phyloP scores from a whole-genome alignment of 2,797 vertebrate species.

The Selene dorsalis region DNA sequence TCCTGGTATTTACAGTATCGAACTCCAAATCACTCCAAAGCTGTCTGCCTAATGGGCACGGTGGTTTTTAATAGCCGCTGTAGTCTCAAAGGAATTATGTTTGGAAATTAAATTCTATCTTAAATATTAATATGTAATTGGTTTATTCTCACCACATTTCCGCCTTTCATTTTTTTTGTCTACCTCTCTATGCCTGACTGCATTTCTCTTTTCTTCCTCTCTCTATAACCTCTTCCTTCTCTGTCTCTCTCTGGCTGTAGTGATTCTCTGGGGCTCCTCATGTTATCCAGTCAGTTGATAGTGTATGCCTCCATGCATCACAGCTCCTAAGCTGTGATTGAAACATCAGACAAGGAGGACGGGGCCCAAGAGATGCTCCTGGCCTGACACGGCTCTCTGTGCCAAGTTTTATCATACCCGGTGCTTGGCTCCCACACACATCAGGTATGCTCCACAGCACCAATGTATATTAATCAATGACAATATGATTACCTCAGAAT shows the following conservation, averaged over 20 bases:
- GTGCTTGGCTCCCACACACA: slow-evolving; percentile 72
- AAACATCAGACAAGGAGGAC: slow-evolving; percentile 82
- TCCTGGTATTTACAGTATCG: slow-evolving; percentile 18
- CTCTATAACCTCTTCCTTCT: slow-evolving; percentile 45
- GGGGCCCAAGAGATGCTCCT: slow-evolving; percentile 76
- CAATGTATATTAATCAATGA: slow-evolving; percentile 85
- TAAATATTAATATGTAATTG: slow-evolving; percentile 16
- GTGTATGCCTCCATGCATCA: slow-evolving; percentile 75
- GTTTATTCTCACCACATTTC: slow-evolving; percentile 27
- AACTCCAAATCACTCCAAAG: slow-evolving; percentile 19
- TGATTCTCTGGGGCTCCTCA: slow-evolving; percentile 70
- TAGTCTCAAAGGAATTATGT: slow-evolving; percentile 37
- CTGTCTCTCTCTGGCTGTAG: slow-evolving; percentile 46
- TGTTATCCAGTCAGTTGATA: slow-evolving; percentile 80
- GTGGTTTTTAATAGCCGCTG: background rate
- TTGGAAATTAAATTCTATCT: slow-evolving; percentile 21
- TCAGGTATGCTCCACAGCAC: slow-evolving; percentile 81
- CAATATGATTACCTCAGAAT: slow-evolving; percentile 86
- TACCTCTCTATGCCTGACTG: slow-evolving; percentile 38
- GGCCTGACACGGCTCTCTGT: slow-evolving; percentile 73
- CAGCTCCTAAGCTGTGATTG: slow-evolving; percentile 80
- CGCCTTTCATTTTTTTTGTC: slow-evolving; percentile 44
- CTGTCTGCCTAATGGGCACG: slow-evolving; percentile 5
- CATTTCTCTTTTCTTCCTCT: slow-evolving; percentile 22
- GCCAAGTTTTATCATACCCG: slow-evolving; percentile 77